Evolutionary conservation across 2,888 invertebrate genomes (phyloP).

Genomic region (Camponotus fellah): DNA sequence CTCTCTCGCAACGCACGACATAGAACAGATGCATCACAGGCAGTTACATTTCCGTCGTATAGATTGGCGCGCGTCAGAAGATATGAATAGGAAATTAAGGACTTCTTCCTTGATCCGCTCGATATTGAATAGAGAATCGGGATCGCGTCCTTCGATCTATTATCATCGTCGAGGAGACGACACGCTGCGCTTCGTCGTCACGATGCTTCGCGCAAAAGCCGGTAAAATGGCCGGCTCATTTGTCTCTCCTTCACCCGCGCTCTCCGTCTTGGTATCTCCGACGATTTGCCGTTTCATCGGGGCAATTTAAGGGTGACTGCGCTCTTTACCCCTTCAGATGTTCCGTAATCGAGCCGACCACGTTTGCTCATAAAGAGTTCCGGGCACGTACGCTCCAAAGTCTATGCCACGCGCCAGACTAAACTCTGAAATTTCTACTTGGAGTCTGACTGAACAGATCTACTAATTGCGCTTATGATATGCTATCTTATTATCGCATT

Average conservation of each 20-base stretch:
- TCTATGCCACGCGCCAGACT: constrained; percentile 59
- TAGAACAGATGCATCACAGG: background rate
- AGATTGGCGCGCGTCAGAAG: constrained; percentile 29
- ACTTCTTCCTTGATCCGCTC: constrained; percentile 55
- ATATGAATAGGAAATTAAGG: constrained; percentile 74
- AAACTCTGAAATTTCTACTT: constrained; percentile 61
- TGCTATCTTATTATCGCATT: background rate
- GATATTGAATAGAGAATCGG: background rate
- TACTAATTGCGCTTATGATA: constrained; percentile 43
- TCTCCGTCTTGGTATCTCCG: constrained; percentile 57
- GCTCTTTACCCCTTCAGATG: constrained; percentile 55
- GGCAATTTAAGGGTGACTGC: constrained; percentile 70
- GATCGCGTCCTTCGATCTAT: background rate
- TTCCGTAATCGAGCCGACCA: constrained; percentile 66
- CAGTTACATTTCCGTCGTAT: constrained; percentile 34
- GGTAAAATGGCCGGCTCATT: constrained; percentile 66
- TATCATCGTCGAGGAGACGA: background rate
- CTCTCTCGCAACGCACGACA: constrained; percentile 21
- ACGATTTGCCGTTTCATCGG: constrained; percentile 77
- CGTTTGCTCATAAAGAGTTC: constrained; percentile 70
- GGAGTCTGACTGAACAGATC: constrained; percentile 19
- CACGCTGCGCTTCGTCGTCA: background rate
- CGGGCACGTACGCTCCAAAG: constrained; percentile 65
- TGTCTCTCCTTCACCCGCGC: constrained; percentile 54
- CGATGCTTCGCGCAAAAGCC: constrained; percentile 2